These are phyloP conservation scores for Pantala flavescens DNA, from an alignment of 1,140 invertebrate genomes.

Conservation along the genomic window DNA sequence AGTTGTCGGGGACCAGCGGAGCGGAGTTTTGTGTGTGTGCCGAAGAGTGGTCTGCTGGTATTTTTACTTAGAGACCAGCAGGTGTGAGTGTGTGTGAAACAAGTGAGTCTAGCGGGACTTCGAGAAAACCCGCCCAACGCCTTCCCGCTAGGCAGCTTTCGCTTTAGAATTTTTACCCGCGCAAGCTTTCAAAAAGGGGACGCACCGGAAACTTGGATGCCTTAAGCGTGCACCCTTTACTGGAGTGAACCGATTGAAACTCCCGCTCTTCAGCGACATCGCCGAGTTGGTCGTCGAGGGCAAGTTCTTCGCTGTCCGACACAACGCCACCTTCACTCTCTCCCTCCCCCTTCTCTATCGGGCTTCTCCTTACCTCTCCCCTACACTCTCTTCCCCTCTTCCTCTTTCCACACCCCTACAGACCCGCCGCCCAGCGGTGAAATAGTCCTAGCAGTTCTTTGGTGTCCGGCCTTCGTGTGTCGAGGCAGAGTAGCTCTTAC, in stretches of 20 bases:
- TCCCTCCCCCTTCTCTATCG: not conserved
- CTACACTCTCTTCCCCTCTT: not conserved
- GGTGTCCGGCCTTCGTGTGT: not conserved
- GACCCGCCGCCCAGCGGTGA: not conserved
- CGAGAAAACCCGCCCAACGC: too few relatives aligned
- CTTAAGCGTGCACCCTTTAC: too few relatives aligned
- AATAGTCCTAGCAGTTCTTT: not conserved
- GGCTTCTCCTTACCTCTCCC: not conserved
- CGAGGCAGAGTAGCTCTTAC: not conserved
- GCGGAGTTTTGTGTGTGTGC: not conserved
- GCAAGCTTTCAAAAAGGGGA: too few relatives aligned
- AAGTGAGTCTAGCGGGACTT: too few relatives aligned
- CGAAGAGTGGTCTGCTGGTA: not conserved
- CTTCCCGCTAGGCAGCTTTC: too few relatives aligned
- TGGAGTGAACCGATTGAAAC: too few relatives aligned
- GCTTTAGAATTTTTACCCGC: too few relatives aligned
- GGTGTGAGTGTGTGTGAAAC: too few relatives aligned
- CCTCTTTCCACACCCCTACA: not conserved
- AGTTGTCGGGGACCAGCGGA: not conserved
- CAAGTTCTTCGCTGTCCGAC: too few relatives aligned
- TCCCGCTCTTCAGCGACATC: too few relatives aligned
- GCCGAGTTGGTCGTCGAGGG: too few relatives aligned
- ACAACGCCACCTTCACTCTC: not conserved
- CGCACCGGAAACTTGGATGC: too few relatives aligned
- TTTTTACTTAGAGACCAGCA: not conserved